A percentile compares a stretch with the other conserved stretches of the same genome.
Conservation (phyloP, 2,797 vertebrate genomes). For the Merluccius polli region DNA sequence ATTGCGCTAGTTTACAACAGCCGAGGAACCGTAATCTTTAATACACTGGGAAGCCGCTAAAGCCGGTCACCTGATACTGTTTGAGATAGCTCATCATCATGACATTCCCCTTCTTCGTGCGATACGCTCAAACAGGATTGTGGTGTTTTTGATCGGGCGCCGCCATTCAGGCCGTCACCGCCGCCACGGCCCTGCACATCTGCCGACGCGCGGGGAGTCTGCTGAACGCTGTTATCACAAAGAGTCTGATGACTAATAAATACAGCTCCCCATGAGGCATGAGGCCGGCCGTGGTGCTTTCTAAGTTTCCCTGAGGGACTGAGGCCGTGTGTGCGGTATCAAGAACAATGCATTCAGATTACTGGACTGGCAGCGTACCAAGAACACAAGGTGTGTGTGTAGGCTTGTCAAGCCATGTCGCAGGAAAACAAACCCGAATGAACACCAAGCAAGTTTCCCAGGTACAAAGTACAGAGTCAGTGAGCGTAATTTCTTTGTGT, state of each 20-base stretch:
- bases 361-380: slow-evolving; percentile 20
- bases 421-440: slow-evolving; percentile 8
- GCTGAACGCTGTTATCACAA: not conserved
- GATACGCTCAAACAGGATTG: not conserved
- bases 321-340: slow-evolving; percentile 13
- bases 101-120: slow-evolving; percentile 4
- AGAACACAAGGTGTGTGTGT: slow-evolving; percentile 32
- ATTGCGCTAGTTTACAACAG: not conserved
- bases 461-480: not conserved
- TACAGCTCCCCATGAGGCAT: not conserved
- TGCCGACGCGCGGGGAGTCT: not conserved
- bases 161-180: no score
- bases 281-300: not conserved
- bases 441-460: not conserved
- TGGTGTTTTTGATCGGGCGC: not conserved
- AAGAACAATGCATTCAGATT: slow-evolving; percentile 6
- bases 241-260: not conserved
- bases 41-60: not conserved
- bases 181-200: not conserved
- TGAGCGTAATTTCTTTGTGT: not conserved
- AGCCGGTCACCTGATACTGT: not conserved
- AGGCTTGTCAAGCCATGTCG: slow-evolving; percentile 27
- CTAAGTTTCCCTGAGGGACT: not conserved
- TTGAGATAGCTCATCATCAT: not conserved
- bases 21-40: not conserved